Base-by-base conservation (phyloP, 2,888 invertebrate species). In the Nemotelus nigrinus region DNA sequence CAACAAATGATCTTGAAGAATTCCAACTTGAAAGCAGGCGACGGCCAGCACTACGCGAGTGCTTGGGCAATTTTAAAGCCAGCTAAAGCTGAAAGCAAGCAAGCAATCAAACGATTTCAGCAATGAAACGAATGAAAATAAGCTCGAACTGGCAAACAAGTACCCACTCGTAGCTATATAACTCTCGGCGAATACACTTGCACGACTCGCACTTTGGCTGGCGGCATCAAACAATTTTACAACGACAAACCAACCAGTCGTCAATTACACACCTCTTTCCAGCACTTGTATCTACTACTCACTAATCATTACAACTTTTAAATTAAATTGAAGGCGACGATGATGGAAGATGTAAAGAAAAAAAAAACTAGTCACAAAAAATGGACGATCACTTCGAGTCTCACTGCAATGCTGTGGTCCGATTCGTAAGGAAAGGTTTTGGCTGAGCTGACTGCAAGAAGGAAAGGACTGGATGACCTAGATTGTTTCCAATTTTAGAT, bases 401-500 rank as follows among this genome's bases (percentile, higher is more conserved):
- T 0, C 45, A 2, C 47, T 10, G 64, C 44, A 43, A 8, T 64
- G 47, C 25, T 48, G 50, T 53, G 70, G 55, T 70, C 25, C 70
- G 70, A 70, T 70, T 70, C 55, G 50, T 44, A 70, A 70, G 70
- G 53, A 53, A 68, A 41, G 43, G 55, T 55, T 5, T 41, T 25
- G 70, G 55, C 25, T 53, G 70, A 70, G 25, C 25, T 25, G 25
- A 25, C 25, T 25, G 25, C 25, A 25, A 25, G 25, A 70, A 70
- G 70, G 70, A 70, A 70, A 53, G 53, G 70, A 70, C 70, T 70
- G 41, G 53, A 70, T 55, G 70, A 70, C 70, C 70, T 55, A 70
- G 44, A 70, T 70, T 55, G 53, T 70, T 45, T 70, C 70, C 70
- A 70, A 70, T 70, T 70, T 70, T 70, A 70, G 70, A 70, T 70